Evolutionary conservation across 2,113 vertebrate genomes (phyloP).

Genomic region (Toxotes jaculatrix): DNA sequence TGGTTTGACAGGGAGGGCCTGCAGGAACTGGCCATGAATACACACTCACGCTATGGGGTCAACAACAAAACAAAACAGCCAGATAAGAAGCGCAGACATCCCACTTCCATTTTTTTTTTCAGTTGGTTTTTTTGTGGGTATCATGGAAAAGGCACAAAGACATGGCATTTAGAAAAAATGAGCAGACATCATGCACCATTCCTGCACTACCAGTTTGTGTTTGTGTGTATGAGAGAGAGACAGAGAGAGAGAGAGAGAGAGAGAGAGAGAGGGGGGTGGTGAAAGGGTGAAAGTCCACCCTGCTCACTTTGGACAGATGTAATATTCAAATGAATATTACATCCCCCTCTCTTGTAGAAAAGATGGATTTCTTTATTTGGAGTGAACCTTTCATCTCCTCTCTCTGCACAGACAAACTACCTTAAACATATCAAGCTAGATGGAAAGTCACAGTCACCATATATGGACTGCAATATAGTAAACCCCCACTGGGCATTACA

Average conservation of each 20-base stretch:
- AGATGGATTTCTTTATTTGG: conserved; percentile 7
- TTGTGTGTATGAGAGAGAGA: not conserved
- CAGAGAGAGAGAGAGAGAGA: not conserved
- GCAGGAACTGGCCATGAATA: conserved; percentile 75
- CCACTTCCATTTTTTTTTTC: conserved; percentile 54
- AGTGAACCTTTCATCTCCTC: conserved; percentile 12
- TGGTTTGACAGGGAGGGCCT: conserved; percentile 67
- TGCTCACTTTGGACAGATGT: conserved; percentile 12
- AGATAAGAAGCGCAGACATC: conserved; percentile 74
- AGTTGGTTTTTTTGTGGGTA: conserved; percentile 43
- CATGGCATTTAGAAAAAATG: conserved; percentile 35
- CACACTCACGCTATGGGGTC: conserved; percentile 71
- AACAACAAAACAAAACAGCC: conserved; percentile 74
- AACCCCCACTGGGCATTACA: too few relatives aligned
- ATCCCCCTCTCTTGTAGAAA: conserved; percentile 5
- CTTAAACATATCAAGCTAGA: conserved; percentile 17
- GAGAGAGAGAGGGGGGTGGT: not conserved
- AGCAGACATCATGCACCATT: conserved; percentile 10
- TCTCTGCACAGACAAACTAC: conserved; percentile 15
- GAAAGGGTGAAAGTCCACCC: not conserved
- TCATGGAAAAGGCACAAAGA: conserved; percentile 56
- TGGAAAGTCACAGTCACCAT: conserved; percentile 22
- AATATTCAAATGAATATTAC: conserved; percentile 6
- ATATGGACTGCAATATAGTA: conserved; percentile 21
- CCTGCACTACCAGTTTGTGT: not conserved